Conservation (phyloP, 2,797 vertebrate genomes). For the Nyctalus aviator region DNA sequence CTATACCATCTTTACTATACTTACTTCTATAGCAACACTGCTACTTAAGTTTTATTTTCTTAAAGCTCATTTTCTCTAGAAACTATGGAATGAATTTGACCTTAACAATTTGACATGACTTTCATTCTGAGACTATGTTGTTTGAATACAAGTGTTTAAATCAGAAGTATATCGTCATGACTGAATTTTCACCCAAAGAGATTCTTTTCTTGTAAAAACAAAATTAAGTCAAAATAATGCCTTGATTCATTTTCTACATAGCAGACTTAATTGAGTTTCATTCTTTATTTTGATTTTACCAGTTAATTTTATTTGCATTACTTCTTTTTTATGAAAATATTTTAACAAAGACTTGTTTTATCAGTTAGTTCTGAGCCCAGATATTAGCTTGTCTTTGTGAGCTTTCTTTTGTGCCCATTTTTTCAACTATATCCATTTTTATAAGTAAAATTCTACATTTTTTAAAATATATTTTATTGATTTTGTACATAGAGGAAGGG, state of each 20-base stretch:
- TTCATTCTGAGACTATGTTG: slow-evolving; percentile 9
- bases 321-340: background rate
- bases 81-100: background rate
- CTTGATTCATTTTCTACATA: slow-evolving; percentile 2
- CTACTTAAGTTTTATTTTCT: background rate
- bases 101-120: slow-evolving; percentile 18
- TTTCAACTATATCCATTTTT: slow-evolving; percentile 26
- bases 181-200: slow-evolving; percentile 2
- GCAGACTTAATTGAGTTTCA: slow-evolving; percentile 16
- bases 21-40: background rate
- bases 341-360: background rate
- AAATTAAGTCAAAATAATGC: background rate
- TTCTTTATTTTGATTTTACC: background rate
- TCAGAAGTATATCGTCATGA: background rate
- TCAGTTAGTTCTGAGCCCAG: background rate
- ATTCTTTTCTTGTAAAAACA: background rate
- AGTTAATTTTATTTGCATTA: background rate
- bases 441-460: slow-evolving; percentile 15
- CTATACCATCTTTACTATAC: background rate
- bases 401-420: background rate
- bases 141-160: background rate
- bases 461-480: background rate
- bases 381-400: background rate
- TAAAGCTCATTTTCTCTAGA: background rate
- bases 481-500: no score